Evolutionary conservation across 1,140 invertebrate genomes (phyloP).

Genomic region (Mamestra configurata): DNA sequence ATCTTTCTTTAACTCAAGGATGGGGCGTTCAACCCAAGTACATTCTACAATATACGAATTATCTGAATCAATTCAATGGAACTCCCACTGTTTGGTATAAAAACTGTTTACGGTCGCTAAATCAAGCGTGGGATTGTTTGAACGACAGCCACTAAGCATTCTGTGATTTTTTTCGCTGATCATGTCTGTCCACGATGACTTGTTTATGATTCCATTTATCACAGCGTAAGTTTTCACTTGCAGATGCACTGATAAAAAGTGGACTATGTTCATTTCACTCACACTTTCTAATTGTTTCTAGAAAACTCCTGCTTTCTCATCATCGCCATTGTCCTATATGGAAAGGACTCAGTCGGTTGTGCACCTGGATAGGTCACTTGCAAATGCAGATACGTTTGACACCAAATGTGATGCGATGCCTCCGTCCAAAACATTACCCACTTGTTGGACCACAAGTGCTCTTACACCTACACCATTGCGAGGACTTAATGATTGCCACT

Average conservation of each 20-base stretch:
- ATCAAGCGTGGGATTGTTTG: slow-evolving; percentile 36
- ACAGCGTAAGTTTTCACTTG: background rate
- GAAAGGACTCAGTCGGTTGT: too few species aligned
- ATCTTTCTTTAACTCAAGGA: background rate
- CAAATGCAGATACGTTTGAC: too few species aligned
- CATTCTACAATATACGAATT: background rate
- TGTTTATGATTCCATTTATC: background rate
- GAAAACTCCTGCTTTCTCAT: background rate
- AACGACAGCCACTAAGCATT: background rate
- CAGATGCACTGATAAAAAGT: background rate
- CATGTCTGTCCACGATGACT: background rate
- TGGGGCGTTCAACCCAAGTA: background rate
- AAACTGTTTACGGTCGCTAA: slow-evolving; percentile 30
- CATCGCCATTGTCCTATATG: too few species aligned
- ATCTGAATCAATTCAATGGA: slow-evolving; percentile 20
- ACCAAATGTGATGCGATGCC: too few species aligned
- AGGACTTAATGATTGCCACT: too few species aligned
- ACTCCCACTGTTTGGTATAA: slow-evolving; percentile 17
- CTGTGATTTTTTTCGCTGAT: slow-evolving; percentile 27
- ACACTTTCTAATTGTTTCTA: background rate
- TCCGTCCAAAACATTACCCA: too few species aligned
- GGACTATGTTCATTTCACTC: background rate
- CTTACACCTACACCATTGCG: too few species aligned
- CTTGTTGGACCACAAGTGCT: too few species aligned
- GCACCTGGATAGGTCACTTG: too few species aligned